Evolutionary conservation across 2,888 invertebrate species (phyloP), one percentile per base, ranked within the genome.

Genomic region (Hoplodrina blanda): DNA sequence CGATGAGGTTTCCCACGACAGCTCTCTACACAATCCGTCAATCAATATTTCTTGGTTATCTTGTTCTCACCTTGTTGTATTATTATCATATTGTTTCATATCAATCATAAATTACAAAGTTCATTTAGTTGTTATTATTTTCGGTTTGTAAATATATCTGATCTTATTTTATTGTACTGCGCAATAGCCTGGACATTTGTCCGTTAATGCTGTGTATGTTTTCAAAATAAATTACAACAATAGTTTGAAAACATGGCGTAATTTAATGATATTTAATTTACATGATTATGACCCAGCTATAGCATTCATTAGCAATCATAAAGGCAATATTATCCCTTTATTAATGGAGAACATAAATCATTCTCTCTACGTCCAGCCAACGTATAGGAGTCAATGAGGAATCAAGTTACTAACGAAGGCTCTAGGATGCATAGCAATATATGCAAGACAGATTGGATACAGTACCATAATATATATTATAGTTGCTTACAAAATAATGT

Each of bases 261-360:
- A 46, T 50, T 25, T 19, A 50, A 64, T 76, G 62, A 64, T 6
- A 77, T 62, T 52, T 52, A 65, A 76, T 76, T 55, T 25, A 20
- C 25, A 57, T 41, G 33, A 53, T 75, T 52, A 25, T 55, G 63
- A 60, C 20, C 59, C 20, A 25, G 25, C 25, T 25, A 25, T 25
- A 25, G 25, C 25, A 44, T 13, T 79, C 2, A 57, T 74, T 30
- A 67, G 7, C 3, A 25, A 60, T 69, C 19, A 57, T 63, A 37
- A 56, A 50, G n/a, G 33, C 15, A 46, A 65, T 44, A 62, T 65
- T 60, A 78, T 63, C 41, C 33, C 37, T 50, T 13, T 20, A 49
- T 33, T 62, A 78, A 61, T 54, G 44, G 62, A 56, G 56, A 62
- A 56, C 46, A 65, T 78, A 78, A 57, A 64, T 78, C 78, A 78